phyloP scores from a whole-genome alignment of 2,797 vertebrate genomes.

The Enteromius paludinosus region DNA sequence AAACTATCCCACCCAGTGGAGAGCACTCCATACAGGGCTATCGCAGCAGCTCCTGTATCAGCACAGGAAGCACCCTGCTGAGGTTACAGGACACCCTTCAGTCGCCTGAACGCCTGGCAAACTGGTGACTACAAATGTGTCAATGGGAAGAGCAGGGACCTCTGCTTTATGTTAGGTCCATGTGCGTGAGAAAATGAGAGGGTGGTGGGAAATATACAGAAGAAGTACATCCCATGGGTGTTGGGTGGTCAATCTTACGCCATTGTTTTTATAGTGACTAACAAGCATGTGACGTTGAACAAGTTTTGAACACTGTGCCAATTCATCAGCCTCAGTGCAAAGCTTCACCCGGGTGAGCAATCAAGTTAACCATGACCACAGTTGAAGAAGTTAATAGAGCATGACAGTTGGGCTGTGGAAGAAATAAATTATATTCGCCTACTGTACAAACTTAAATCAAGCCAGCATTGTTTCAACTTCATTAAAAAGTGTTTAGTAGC shows the following conservation, averaged over 20 bases:
- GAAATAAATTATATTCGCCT: neutral
- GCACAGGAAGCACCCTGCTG: constrained; percentile 74
- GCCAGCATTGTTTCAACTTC: neutral
- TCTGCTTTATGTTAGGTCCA: constrained; percentile 32
- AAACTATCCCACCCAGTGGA: constrained; percentile 62
- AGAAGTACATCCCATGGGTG: constrained; percentile 20
- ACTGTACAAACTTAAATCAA: neutral
- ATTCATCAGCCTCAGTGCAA: neutral
- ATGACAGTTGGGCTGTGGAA: neutral
- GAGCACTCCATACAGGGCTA: constrained; percentile 76
- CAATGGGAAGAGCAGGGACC: constrained; percentile 37
- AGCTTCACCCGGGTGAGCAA: constrained; percentile 5
- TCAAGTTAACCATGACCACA: neutral
- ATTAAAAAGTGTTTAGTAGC: neutral
- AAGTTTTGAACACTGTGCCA: constrained; percentile 8
- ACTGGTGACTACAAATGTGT: constrained; percentile 62
- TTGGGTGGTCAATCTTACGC: constrained; percentile 12
- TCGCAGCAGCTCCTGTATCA: constrained; percentile 68
- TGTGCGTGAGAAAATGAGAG: constrained; percentile 34
- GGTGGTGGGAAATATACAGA: constrained; percentile 10
- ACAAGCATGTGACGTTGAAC: constrained; percentile 7
- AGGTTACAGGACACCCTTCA: constrained; percentile 60
- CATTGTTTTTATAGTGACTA: constrained; percentile 33
- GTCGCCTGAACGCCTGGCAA: constrained; percentile 58
- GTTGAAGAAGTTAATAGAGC: neutral